phyloP scores from a whole-genome alignment of 2,113 vertebrate genomes.

The Cardinalis cardinalis region DNA sequence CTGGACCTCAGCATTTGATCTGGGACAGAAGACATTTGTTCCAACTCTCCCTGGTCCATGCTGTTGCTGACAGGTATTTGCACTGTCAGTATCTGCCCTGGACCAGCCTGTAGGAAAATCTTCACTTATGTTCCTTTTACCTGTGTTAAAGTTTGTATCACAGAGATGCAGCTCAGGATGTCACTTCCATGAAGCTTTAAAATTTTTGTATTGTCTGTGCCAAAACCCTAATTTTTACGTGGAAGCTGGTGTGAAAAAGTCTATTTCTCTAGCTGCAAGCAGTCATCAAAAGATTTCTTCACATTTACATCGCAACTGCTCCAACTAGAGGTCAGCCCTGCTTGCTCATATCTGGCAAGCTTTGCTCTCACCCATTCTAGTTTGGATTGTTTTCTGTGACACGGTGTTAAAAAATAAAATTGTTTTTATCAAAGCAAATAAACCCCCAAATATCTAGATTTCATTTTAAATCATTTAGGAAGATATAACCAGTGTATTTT shows the following conservation, averaged over 20 bases:
- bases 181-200: neutral
- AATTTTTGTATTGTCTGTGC: neutral
- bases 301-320: neutral
- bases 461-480: neutral
- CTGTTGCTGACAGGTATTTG: neutral
- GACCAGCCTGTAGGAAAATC: neutral
- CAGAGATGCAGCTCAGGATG: neutral
- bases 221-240: neutral
- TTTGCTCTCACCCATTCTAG: neutral
- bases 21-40: neutral
- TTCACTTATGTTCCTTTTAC: neutral
- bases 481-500: neutral
- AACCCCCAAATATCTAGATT: neutral
- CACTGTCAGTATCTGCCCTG: neutral
- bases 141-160: neutral
- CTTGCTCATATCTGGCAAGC: neutral
- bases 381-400: neutral
- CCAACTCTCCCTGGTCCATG: neutral
- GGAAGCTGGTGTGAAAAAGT: neutral
- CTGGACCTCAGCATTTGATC: accelerated
- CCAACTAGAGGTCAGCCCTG: neutral
- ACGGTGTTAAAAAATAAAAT: neutral
- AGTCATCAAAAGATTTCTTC: neutral
- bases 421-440: neutral
- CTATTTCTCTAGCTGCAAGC: neutral